phyloP scores from a whole-genome alignment of 2,113 vertebrate species.

The Callocephalon fimbriatum region DNA sequence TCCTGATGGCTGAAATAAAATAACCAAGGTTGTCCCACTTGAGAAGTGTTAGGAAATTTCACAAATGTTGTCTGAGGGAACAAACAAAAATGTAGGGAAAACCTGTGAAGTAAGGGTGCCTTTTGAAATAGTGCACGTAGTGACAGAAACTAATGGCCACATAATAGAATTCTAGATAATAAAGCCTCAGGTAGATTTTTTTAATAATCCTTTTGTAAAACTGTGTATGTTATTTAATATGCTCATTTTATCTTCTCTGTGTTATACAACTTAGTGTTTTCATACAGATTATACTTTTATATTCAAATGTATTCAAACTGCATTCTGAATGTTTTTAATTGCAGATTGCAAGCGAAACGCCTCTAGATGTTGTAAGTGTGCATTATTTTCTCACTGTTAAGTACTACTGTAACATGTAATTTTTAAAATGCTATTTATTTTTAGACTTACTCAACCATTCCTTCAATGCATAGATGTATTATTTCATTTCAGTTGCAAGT shows the following conservation, averaged over 20 bases:
- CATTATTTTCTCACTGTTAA: background rate
- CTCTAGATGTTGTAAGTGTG: conserved; percentile 96
- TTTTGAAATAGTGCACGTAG: background rate
- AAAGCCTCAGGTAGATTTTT: background rate
- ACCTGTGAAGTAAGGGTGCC: background rate
- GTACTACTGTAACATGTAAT: background rate
- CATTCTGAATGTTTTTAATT: conserved; percentile 62
- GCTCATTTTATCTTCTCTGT: background rate
- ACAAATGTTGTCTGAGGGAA: background rate
- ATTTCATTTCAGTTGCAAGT: background rate
- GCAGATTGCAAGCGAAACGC: conserved; percentile 97
- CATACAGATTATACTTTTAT: background rate
- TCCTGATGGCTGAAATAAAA: background rate
- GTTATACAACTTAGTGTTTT: background rate
- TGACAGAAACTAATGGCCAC: background rate
- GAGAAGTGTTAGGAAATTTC: background rate
- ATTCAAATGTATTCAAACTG: conserved; percentile 16
- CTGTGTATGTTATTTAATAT: background rate
- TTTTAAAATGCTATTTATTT: background rate
- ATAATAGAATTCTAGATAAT: background rate
- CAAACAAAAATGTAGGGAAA: background rate
- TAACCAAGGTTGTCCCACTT: background rate
- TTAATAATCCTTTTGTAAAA: background rate
- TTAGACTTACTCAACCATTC: background rate
- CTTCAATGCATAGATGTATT: background rate